Percentiles rank a stretch among this genome's conserved stretches.
Conservation (phyloP, 2,113 vertebrate genomes). For the Brachyistius frenatus region DNA sequence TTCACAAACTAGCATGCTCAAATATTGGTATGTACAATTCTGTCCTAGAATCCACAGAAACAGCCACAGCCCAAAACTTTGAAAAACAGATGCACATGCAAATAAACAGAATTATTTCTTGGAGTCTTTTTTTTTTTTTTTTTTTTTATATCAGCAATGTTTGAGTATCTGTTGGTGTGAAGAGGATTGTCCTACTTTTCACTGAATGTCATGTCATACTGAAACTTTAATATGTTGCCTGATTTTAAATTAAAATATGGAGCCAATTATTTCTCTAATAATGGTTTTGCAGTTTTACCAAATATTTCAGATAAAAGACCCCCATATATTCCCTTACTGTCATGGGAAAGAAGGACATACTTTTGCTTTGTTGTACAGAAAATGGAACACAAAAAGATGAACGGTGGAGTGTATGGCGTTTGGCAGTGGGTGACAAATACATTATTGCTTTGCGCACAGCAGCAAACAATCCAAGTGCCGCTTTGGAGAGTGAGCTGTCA, state of each 20-base stretch:
- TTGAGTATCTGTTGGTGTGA: neutral
- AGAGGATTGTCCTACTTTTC: neutral
- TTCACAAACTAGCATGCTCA: too few species aligned
- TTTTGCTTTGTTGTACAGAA: slow-evolving; percentile 67
- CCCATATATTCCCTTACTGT: slow-evolving; percentile 32
- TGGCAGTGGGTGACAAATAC: slow-evolving; percentile 77
- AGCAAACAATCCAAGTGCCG: slow-evolving; percentile 73
- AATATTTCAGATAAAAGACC: slow-evolving; percentile 16
- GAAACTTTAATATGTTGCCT: slow-evolving; percentile 17
- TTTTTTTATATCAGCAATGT: neutral
- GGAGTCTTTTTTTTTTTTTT: neutral
- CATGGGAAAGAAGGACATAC: slow-evolving; percentile 53
- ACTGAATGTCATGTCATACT: slow-evolving; percentile 23
- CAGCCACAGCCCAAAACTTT: too few species aligned
- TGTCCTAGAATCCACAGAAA: too few species aligned
- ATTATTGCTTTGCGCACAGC: slow-evolving; percentile 71
- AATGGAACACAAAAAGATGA: slow-evolving; percentile 71
- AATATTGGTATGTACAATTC: too few species aligned
- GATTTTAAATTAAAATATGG: slow-evolving; percentile 11
- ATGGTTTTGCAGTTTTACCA: slow-evolving; percentile 17
- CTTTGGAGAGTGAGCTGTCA: slow-evolving; percentile 77
- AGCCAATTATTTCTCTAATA: slow-evolving; percentile 28
- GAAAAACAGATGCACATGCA: too few species aligned
- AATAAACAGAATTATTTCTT: too few species aligned
- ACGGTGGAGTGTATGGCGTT: slow-evolving; percentile 53